Base-by-base conservation (phyloP, 2,113 vertebrate genomes). In the Equus quagga region DNA sequence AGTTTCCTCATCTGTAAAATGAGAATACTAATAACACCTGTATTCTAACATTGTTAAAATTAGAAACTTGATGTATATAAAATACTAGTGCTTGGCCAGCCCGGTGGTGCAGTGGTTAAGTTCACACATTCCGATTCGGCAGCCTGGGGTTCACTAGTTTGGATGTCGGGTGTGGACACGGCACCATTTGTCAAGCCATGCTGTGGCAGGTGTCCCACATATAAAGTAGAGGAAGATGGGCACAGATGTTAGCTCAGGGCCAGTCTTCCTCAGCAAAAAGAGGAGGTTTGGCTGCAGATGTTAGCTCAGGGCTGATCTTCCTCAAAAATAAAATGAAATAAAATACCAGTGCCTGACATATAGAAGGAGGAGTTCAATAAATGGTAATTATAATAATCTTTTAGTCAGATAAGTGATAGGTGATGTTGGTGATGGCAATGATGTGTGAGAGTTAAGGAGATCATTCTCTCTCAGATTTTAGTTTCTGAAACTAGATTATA, bases 1-100 rank as follows among this genome's bases (percentile, higher is more conserved):
- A 65, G 19, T 92, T 96, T 96, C 56, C 14, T 94, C 3, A 79
- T 70, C 56, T 94, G 3, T 79, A 41, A 89, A 97, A 92, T 81
- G 24, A 82, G 69, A 93, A 94, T 89, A 87, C 75, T 88, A 95
- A 36, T 94, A 76, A 75, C 69, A 83, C 1, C 18, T 67, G 1
- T 70, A 81, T 79, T 89, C 6, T 2, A 88, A 92, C 31, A 44
- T 44, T 82, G 31, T 89, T 96, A 60, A 83, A 95, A 49, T 91
- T 93, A 82, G 46, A 79, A 92, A 96, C 85, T 91, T 23, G 7
- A 36, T 91, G 12, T 70, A 23, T 89, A 46, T 64, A 64, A 64
- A 96, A 41, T 41, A 41, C 36, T 41, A 41, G 36, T 41, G 36
- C 36, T 41, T 41, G 36, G 36, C 36, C 36, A 3, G 36, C 36